phyloP scores from a whole-genome alignment of 2,113 vertebrate species.

The Gnathonemus echidnorhynchus region DNA sequence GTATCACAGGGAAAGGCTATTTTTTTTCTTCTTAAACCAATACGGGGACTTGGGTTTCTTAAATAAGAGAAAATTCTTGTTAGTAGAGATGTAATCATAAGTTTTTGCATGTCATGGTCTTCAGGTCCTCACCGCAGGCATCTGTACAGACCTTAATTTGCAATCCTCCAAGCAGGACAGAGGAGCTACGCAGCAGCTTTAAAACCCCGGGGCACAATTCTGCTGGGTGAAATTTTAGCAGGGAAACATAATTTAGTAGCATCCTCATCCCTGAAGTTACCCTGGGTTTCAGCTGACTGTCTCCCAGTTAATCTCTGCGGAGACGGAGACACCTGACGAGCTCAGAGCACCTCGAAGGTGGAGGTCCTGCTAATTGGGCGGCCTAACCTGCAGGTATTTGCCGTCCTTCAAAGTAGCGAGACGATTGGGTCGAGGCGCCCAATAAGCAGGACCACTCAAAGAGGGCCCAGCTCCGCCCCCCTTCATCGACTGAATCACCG shows the following conservation, averaged over 20 bases:
- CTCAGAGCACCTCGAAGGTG: not conserved
- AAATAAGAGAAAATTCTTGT: not conserved
- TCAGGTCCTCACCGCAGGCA: not conserved
- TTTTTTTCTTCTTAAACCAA: not conserved
- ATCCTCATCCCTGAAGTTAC: not conserved
- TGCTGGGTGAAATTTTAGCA: not conserved
- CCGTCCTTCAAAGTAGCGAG: not conserved
- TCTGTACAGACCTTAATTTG: not conserved
- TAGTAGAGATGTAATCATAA: not conserved
- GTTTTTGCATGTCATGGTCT: not conserved
- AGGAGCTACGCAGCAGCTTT: not conserved
- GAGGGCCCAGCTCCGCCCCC: not conserved
- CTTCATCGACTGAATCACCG: not conserved
- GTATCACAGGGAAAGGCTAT: not conserved
- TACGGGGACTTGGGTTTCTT: not conserved
- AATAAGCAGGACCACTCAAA: not conserved
- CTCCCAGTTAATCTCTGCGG: not conserved
- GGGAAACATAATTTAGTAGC: conserved; percentile 3
- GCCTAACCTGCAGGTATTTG: not conserved
- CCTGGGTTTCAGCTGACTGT: not conserved
- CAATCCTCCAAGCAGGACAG: not conserved
- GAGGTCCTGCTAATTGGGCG: not conserved
- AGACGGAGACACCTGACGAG: not conserved
- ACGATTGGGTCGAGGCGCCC: not conserved
- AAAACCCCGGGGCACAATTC: not conserved